A percentile compares a stretch with the other conserved stretches of the same genome.
Conservation (phyloP, 2,888 invertebrate species). For the Sinelater perroti region DNA sequence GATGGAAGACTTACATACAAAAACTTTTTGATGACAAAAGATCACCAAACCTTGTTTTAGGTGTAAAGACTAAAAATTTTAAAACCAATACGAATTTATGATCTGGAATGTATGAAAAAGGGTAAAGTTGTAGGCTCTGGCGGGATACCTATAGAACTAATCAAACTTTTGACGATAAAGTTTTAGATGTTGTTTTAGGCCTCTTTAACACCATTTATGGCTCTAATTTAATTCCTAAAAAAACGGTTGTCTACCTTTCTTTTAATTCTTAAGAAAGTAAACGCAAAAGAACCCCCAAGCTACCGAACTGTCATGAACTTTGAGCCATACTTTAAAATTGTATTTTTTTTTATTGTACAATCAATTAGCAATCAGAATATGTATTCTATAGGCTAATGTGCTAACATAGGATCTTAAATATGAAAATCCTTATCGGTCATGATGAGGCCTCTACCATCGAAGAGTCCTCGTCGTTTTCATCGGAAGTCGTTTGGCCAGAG, state of each 20-base stretch:
- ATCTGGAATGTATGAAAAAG: not conserved
- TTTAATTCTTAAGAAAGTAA: not conserved
- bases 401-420: too few species aligned
- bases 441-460: too few species aligned
- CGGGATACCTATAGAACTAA: not conserved
- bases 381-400: too few species aligned
- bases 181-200: not conserved
- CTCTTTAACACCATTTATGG: constrained; percentile 1
- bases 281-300: not conserved
- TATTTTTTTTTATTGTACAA: not conserved
- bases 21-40: not conserved
- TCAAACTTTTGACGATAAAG: not conserved
- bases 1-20: not conserved
- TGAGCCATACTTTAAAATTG: not conserved
- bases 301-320: not conserved
- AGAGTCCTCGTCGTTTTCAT: too few species aligned
- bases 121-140: not conserved
- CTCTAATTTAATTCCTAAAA: not conserved
- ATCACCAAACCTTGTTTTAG: not conserved
- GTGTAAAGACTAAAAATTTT: not conserved
- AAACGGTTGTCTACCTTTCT: not conserved
- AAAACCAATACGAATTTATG: not conserved
- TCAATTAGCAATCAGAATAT: too few species aligned
- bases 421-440: too few species aligned
- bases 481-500: too few species aligned